Percentiles rank a stretch among this genome's conserved stretches.
Conservation (phyloP, 2,888 invertebrate genomes). For the Odontothrips loti region DNA sequence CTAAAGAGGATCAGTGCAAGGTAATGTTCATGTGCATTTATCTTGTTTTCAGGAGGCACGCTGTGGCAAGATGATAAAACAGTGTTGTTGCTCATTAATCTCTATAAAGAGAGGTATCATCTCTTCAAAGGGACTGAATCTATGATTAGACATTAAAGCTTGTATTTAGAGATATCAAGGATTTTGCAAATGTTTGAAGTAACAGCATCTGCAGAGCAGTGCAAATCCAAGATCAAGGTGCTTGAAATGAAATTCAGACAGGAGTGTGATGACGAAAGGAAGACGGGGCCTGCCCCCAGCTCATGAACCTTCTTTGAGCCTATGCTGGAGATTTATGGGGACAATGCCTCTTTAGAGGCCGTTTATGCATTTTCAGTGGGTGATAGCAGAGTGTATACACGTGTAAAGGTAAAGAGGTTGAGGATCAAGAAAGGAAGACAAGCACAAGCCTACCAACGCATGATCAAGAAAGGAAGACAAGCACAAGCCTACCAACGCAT, state of each 20-base stretch:
- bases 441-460: too few relatives aligned
- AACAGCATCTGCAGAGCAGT: background rate
- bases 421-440: too few relatives aligned
- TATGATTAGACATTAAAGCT: background rate
- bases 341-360: background rate
- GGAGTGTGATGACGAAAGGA: background rate
- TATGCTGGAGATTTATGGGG: background rate
- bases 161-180: background rate
- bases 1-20: background rate
- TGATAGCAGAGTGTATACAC: background rate
- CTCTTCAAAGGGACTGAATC: background rate
- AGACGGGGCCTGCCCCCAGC: background rate
- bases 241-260: background rate
- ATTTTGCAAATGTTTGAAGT: background rate
- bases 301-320: background rate
- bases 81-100: background rate
- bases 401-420: background rate
- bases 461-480: background rate
- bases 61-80: background rate
- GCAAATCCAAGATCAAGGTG: background rate
- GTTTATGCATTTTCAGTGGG: background rate
- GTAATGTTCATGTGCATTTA: too few relatives aligned
- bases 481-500: background rate
- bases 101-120: constrained; percentile 10
- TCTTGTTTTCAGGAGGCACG: background rate